Base-by-base conservation (phyloP, 1,140 invertebrate species). In the Caenorhabditis briggsae region DNA sequence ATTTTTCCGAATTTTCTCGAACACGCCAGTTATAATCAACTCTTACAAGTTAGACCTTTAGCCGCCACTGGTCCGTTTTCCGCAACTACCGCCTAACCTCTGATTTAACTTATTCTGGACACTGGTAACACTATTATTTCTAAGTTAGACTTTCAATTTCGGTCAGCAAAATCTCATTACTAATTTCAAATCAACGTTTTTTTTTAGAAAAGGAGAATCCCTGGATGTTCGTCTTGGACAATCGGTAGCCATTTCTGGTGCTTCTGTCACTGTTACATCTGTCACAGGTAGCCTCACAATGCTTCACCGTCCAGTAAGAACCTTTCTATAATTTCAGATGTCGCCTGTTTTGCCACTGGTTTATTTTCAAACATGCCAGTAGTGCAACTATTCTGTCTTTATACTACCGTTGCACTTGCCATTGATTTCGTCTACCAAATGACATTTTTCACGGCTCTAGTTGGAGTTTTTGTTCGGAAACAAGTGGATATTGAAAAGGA, bases 341-440 rank as follows among this genome's bases (percentile, higher is more conserved):
- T 92, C 20, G 85, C 92, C 9, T 91, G 91, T 53, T 91, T 91
- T 65, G 90, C 90, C n/a, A 90, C 92, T 59, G 90, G 90, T 16
- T 59, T 91, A 3, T 87, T 91, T 43, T 92, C 91, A 0, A 90
- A 92, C 48, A 87, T 91, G 86, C 90, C 90, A 7, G 90, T 91
- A 7, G 90, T 91, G 14, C 90, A 88, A 65, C 70, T 92, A 5
- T 91, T 91, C 85, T 91, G 90, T 82, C 59, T 91, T 14, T 91
- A 92, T 82, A 90, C 90, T 8, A 90, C 90, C 16, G 83, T 91
- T 16, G 90, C 90, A 70, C 86, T 91, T 23, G 84, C 90, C 64
- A 86, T 91, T 25, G 90, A 91, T 82, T 91, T 91, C 82, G 70
- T 91, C 46, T 91, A 91, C 82, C 90, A 91, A 78, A 88, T 91